Evolutionary conservation across 2,797 vertebrate genomes (phyloP).

Genomic region (Gorsachius magnificus): DNA sequence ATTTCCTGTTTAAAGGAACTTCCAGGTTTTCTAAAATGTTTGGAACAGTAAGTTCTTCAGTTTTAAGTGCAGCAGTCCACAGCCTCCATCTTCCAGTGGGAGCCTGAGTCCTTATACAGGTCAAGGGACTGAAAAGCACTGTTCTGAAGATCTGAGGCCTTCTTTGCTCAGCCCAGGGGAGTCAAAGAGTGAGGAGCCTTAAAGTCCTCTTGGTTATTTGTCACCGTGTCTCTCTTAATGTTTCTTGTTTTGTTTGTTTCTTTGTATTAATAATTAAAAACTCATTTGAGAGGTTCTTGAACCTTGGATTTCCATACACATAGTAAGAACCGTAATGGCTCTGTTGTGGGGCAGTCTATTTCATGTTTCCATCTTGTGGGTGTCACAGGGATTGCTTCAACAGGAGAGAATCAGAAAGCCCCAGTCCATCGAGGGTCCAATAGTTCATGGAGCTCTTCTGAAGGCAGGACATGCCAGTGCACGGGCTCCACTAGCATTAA

Average conservation of each 20-base stretch:
- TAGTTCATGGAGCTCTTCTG: not conserved
- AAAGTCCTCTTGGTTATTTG: not conserved
- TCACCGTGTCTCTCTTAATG: not conserved
- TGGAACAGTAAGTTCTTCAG: not conserved
- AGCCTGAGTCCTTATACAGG: not conserved
- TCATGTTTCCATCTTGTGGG: not conserved
- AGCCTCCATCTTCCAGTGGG: not conserved
- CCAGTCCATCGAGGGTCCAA: rapidly evolving
- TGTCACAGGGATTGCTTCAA: not conserved
- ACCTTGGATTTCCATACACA: not conserved
- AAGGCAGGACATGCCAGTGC: not conserved
- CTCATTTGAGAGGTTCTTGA: not conserved
- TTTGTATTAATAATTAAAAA: not conserved
- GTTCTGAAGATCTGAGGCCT: not conserved
- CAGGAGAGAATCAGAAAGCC: not conserved
- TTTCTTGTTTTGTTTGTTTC: not conserved
- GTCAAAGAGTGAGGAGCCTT: not conserved
- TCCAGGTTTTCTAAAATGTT: constrained; percentile 1
- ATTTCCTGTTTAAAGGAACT: not conserved
- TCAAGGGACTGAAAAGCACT: not conserved
- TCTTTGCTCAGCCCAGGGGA: not conserved
- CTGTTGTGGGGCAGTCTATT: not conserved
- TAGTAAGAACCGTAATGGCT: not conserved
- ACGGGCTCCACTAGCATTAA: not conserved
- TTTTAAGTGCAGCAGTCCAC: not conserved